Evolutionary conservation across 1,140 invertebrate species (phyloP).

Genomic region (Drosophila kanapiae): DNA sequence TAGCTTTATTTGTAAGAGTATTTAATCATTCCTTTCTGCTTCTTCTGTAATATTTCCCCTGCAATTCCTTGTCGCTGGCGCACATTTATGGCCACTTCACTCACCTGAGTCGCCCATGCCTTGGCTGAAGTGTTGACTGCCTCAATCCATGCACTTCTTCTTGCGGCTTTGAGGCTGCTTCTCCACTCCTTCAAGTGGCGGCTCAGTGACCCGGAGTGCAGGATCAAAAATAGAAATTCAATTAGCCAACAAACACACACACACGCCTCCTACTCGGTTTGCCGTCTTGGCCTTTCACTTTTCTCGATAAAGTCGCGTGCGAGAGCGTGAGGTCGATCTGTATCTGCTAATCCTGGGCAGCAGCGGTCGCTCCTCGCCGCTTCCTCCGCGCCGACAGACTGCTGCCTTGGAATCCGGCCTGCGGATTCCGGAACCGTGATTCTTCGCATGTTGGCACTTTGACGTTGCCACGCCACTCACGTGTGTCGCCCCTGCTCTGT

Average conservation of each 20-base stretch:
- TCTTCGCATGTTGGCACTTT: slow-evolving; percentile 50
- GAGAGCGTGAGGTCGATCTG: slow-evolving; percentile 57
- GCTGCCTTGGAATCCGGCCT: slow-evolving; percentile 43
- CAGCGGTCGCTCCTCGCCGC: slow-evolving; percentile 37
- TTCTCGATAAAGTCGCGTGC: slow-evolving; percentile 66
- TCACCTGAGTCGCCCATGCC: slow-evolving; percentile 73
- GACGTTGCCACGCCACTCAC: slow-evolving; percentile 55
- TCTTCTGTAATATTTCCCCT: neutral
- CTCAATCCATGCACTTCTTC: slow-evolving; percentile 34
- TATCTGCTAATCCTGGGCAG: slow-evolving; percentile 60
- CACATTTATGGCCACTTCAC: slow-evolving; percentile 56
- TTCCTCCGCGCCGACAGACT: slow-evolving; percentile 57
- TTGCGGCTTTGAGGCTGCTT: slow-evolving; percentile 26
- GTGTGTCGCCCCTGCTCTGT: slow-evolving; percentile 42
- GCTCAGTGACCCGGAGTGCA: slow-evolving; percentile 49
- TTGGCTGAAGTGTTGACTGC: slow-evolving; percentile 15
- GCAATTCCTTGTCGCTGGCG: neutral
- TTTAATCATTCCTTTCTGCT: neutral
- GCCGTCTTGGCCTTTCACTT: slow-evolving; percentile 68
- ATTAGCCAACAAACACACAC: slow-evolving; percentile 45
- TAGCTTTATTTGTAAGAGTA: slow-evolving; percentile 6
- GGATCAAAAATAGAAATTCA: slow-evolving; percentile 77
- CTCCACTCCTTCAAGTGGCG: slow-evolving; percentile 43
- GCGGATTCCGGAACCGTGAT: slow-evolving; percentile 32
- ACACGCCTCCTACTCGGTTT: slow-evolving; percentile 2